A percentile compares a stretch with the other conserved stretches of the same genome.
phyloP scores from a whole-genome alignment of 2,797 vertebrate species.

The Anguilla obscura region DNA sequence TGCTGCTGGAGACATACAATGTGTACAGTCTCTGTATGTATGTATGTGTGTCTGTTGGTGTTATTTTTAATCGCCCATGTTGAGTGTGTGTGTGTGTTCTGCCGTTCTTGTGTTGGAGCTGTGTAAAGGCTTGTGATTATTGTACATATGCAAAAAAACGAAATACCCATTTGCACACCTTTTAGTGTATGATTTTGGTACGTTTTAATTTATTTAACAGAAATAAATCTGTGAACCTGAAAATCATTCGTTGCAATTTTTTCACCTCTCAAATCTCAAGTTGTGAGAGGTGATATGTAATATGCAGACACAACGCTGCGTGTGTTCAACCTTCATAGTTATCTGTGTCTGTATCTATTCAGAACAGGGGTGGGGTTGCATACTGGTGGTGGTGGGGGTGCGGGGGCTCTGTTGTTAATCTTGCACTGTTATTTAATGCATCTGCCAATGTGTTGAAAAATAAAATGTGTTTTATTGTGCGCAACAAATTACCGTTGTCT shows the following conservation, averaged over 20 bases:
- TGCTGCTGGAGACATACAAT: not conserved
- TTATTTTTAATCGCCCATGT: constrained; percentile 36
- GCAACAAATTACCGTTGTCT: not conserved
- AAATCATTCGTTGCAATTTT: constrained; percentile 17
- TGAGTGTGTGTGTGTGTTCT: constrained; percentile 18
- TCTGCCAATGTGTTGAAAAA: not conserved
- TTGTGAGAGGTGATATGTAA: not conserved
- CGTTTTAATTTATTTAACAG: constrained; percentile 26
- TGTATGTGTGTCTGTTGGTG: constrained; percentile 43
- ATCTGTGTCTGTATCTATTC: not conserved
- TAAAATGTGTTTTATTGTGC: constrained; percentile 7
- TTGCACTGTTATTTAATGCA: not conserved
- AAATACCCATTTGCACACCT: constrained; percentile 50
- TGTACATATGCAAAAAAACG: constrained; percentile 56
- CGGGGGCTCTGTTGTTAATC: not conserved
- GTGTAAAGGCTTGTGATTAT: constrained; percentile 51
- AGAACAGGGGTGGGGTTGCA: not conserved
- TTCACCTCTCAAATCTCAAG: not conserved
- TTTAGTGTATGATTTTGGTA: constrained; percentile 71
- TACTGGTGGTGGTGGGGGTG: not conserved
- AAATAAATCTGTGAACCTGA: constrained; percentile 47
- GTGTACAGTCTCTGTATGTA: not conserved
- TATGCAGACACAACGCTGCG: not conserved
- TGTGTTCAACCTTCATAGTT: not conserved
- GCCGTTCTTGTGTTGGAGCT: constrained; percentile 45